phyloP scores from a whole-genome alignment of 2,888 invertebrate genomes.

The Pterobdella sp. region DNA sequence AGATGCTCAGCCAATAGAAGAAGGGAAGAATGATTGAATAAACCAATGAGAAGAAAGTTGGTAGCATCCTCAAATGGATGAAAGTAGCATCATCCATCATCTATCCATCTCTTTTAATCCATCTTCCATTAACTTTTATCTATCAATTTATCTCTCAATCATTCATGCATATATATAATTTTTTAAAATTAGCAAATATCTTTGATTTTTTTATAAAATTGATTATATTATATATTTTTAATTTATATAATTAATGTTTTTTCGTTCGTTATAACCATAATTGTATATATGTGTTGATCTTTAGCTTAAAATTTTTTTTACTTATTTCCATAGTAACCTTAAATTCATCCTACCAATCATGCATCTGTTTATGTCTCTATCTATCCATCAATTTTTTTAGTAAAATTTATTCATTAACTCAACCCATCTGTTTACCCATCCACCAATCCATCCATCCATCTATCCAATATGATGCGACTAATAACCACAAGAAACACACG shows the following conservation, averaged over 20 bases:
- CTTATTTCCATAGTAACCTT: no score
- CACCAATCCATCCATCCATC: background rate
- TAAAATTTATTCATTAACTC: no score
- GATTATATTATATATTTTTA: no score
- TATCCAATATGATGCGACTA: no score
- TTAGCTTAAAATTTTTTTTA: no score
- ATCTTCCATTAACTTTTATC: constrained; percentile 14
- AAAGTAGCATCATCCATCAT: background rate
- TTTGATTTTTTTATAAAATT: no score
- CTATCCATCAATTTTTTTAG: background rate
- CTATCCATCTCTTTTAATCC: constrained; percentile 5
- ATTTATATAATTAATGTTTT: no score
- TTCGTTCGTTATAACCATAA: no score
- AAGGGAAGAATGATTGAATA: background rate
- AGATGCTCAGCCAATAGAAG: background rate
- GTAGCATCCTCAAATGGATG: no score
- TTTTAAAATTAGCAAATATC: no score
- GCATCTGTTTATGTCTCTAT: background rate
- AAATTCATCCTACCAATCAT: background rate
- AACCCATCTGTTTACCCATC: background rate
- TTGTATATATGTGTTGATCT: no score
- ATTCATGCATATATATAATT: background rate
- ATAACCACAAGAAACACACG: no score
- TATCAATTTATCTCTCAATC: constrained; percentile 7
- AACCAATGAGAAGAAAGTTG: background rate